These are phyloP conservation scores for Aix galericulata DNA, from an alignment of 2,113 vertebrate species.

Conservation along the genomic window DNA sequence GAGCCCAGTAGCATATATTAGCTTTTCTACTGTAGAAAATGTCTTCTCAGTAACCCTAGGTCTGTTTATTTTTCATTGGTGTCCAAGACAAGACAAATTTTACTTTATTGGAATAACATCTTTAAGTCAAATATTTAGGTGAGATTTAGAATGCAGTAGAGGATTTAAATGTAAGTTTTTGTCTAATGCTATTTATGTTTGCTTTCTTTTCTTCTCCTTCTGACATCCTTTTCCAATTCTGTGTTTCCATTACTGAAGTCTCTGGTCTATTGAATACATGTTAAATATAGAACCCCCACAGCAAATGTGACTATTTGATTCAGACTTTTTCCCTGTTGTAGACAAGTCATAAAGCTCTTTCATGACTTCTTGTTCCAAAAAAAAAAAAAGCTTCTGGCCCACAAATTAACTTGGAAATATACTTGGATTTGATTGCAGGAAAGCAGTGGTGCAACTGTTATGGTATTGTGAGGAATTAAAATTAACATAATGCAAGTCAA, in stretches of 20 bases:
- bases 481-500: neutral
- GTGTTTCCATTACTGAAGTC: neutral
- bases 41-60: neutral
- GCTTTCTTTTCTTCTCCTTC: neutral
- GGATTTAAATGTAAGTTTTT: neutral
- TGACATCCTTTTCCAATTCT: neutral
- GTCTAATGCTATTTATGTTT: neutral
- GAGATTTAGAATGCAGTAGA: neutral
- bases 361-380: neutral
- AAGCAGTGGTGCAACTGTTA: neutral
- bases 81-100: neutral
- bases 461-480: neutral
- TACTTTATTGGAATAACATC: too few species aligned
- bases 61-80: neutral
- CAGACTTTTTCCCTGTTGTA: conserved; percentile 15
- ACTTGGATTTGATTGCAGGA: neutral
- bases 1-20: neutral
- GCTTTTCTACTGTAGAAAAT: neutral
- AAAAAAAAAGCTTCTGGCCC: neutral
- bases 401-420: neutral
- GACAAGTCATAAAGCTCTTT: conserved; percentile 18
- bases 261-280: neutral
- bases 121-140: neutral
- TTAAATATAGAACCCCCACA: conserved; percentile 41
- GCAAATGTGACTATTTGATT: conserved; percentile 25